Evolutionary conservation across 35 echinoderm and acorn worm genomes (phyloP).

Genomic region (Apostichopus parvimensis): DNA sequence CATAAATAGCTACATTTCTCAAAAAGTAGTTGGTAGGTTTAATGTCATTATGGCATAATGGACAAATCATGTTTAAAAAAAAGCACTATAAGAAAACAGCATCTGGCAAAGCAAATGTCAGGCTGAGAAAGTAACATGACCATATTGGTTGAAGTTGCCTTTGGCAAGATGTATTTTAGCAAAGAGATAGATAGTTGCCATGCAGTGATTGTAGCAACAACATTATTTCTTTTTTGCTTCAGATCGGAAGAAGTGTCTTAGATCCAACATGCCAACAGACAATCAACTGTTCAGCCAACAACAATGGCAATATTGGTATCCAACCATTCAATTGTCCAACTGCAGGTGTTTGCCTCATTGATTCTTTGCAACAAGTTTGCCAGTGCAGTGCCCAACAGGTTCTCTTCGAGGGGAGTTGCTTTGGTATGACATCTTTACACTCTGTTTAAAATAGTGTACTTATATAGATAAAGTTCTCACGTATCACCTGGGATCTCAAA

Average conservation of each 20-base stretch:
- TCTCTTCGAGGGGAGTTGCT: background rate
- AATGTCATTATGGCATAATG: too few relatives aligned
- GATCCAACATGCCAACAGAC: background rate
- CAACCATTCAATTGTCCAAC: background rate
- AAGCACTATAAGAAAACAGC: background rate
- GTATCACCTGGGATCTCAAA: too few relatives aligned
- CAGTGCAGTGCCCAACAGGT: background rate
- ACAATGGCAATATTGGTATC: background rate
- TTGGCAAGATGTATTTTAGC: background rate
- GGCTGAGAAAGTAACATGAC: background rate
- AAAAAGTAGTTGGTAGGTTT: too few relatives aligned
- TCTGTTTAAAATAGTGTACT: background rate
- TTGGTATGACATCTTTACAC: background rate
- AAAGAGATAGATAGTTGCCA: background rate
- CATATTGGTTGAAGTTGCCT: background rate
- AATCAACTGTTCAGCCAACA: constrained; percentile 24
- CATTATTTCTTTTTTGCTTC: background rate
- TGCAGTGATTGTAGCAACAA: background rate
- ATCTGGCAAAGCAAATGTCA: background rate
- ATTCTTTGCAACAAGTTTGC: constrained; percentile 15
- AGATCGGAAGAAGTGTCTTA: background rate
- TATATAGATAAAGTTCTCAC: background rate
- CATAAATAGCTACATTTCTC: too few relatives aligned
- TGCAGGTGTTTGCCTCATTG: background rate
- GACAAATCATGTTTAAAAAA: too few relatives aligned